phyloP scores from a whole-genome alignment of 2,113 vertebrate genomes.

The Microtus pennsylvanicus region DNA sequence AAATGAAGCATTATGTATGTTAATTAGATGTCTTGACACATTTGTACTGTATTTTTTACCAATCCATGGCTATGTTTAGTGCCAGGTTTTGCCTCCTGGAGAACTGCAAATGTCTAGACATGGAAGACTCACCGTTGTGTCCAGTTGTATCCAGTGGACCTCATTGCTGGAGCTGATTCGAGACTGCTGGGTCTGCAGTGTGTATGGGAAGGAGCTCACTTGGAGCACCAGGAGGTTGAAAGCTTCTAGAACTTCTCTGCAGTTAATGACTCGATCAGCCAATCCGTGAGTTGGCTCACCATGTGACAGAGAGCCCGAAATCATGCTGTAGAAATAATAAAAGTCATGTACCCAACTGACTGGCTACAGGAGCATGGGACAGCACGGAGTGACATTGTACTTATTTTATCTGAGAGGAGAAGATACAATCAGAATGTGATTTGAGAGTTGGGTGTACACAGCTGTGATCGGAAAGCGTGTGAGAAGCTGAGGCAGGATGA shows the following conservation, averaged over 20 bases:
- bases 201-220: conserved; percentile 97
- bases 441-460: background rate
- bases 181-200: conserved; percentile 96
- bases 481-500: background rate
- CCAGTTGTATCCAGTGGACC: conserved; percentile 94
- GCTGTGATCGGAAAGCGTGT: background rate
- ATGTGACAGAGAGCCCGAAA: conserved; percentile 95
- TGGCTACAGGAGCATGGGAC: background rate
- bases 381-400: background rate
- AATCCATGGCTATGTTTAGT: background rate
- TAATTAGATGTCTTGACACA: background rate
- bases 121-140: conserved; percentile 89
- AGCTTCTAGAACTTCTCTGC: conserved; percentile 95
- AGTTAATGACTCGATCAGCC: conserved; percentile 97
- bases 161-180: conserved; percentile 95
- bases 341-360: background rate
- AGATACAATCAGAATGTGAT: background rate
- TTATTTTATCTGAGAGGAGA: conserved; percentile 18
- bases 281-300: conserved; percentile 95
- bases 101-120: background rate
- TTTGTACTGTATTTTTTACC: background rate
- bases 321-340: conserved; percentile 85
- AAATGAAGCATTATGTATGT: background rate
- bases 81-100: background rate
- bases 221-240: conserved; percentile 98